Conservation (phyloP, 64 coral and sea anemone species). For the Pocillopora verrucosa region DNA sequence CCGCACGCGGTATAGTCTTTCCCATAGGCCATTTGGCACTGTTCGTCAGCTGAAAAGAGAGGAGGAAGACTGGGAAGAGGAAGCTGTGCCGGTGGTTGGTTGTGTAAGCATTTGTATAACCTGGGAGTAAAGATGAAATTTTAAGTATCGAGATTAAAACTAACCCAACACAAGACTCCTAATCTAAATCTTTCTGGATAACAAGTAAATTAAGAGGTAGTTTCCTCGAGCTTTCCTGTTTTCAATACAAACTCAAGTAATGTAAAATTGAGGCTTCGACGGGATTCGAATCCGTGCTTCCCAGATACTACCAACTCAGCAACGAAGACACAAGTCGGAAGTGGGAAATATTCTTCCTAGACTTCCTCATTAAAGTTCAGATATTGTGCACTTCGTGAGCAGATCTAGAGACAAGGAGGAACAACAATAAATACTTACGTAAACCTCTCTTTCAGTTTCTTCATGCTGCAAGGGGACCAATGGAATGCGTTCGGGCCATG, state of each 20-base stretch:
- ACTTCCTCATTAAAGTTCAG: no score
- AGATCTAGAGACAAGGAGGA: not conserved
- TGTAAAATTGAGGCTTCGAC: no score
- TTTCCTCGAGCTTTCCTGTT: no score
- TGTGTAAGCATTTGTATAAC: constrained; percentile 22
- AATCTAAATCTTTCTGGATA: no score
- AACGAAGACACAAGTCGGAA: no score
- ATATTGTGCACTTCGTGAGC: not conserved
- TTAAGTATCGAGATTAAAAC: not conserved
- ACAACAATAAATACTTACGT: constrained; percentile 12
- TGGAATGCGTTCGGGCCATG: constrained; percentile 48
- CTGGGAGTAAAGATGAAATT: not conserved
- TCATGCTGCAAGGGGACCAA: constrained; percentile 60
- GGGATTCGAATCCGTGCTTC: no score
- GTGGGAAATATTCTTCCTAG: no score
- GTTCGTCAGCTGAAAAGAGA: constrained; percentile 12
- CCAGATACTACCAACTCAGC: no score
- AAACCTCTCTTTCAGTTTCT: constrained; percentile 22
- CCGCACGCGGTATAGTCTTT: constrained; percentile 17
- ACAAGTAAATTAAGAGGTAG: no score
- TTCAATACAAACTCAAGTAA: no score
- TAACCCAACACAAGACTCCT: no score
- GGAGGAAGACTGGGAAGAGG: constrained; percentile 34
- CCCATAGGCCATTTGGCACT: constrained; percentile 49
- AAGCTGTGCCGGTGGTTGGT: constrained; percentile 32